A percentile compares a stretch with the other conserved stretches of the same genome.
phyloP scores from a whole-genome alignment of 2,113 vertebrate genomes.

The Gasterosteus aculeatus region DNA sequence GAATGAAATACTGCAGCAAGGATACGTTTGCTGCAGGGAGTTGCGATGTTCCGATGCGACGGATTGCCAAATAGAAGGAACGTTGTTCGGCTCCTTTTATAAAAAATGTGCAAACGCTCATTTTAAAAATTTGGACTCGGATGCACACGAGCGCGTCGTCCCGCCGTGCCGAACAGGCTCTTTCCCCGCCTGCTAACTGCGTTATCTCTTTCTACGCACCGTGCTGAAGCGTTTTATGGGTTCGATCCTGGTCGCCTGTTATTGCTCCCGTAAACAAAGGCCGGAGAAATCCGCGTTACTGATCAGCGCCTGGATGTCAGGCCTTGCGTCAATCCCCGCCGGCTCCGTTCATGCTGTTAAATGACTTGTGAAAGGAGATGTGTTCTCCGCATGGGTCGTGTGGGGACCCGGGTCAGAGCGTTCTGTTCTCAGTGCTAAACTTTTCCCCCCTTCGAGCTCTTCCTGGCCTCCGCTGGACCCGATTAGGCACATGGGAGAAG shows the following conservation, averaged over 20 bases:
- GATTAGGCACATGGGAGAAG: not conserved
- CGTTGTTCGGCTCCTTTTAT: not conserved
- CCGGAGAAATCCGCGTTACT: not conserved
- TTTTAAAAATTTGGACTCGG: not conserved
- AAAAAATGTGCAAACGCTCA: not conserved
- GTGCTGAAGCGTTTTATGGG: not conserved
- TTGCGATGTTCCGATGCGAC: not conserved
- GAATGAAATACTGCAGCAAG: not conserved
- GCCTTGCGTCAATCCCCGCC: not conserved
- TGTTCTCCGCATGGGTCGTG: not conserved
- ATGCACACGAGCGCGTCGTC: not conserved
- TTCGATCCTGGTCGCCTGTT: conserved; percentile 27
- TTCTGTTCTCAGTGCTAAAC: not conserved
- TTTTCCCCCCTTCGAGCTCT: not conserved
- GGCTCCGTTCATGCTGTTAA: not conserved
- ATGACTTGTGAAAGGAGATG: not conserved
- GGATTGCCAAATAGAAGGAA: not conserved
- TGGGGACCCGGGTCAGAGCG: not conserved
- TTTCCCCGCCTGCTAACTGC: not conserved
- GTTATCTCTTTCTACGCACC: conserved; percentile 5
- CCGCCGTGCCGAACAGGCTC: not conserved
- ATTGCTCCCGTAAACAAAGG: conserved; percentile 8
- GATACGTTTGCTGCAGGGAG: not conserved
- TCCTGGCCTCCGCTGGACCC: not conserved
- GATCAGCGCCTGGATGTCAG: no score